Evolutionary conservation across 2,113 vertebrate species (phyloP).

Genomic region (Daphoenositta chrysoptera): DNA sequence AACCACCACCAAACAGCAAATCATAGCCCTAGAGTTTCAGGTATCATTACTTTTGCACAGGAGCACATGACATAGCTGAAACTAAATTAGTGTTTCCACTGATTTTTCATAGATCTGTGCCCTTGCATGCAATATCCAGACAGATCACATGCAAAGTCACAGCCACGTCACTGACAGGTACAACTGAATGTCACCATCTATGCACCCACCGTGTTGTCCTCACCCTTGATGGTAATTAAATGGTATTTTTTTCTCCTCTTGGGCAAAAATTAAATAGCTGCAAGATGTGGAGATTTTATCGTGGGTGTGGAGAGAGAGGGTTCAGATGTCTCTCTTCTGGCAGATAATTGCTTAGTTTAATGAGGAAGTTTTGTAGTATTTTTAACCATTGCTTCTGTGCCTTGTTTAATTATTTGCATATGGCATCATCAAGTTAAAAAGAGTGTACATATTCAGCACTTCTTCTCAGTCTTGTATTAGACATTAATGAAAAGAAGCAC

Average conservation of each 20-base stretch:
- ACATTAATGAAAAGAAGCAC: slow-evolving; percentile 73
- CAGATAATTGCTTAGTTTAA: slow-evolving; percentile 71
- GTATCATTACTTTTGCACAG: neutral
- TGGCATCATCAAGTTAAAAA: slow-evolving; percentile 67
- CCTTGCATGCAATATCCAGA: neutral
- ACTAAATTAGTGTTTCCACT: neutral
- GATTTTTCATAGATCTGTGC: neutral
- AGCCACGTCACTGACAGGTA: neutral
- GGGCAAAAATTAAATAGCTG: slow-evolving; percentile 65
- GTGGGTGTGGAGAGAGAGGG: neutral
- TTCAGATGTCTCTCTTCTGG: slow-evolving; percentile 17
- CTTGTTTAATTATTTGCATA: slow-evolving; percentile 77
- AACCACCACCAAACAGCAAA: neutral
- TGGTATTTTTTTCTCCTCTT: neutral
- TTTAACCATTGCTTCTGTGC: slow-evolving; percentile 64
- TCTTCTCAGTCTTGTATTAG: slow-evolving; percentile 52
- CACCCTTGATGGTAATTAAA: slow-evolving; percentile 5
- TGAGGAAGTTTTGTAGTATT: slow-evolving; percentile 70
- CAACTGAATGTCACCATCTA: neutral
- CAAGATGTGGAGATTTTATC: slow-evolving; percentile 11
- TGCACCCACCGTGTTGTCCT: neutral
- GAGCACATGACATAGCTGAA: neutral
- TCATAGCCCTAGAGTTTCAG: neutral
- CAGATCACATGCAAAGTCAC: neutral
- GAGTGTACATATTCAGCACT: slow-evolving; percentile 36